A percentile compares a stretch with the other conserved stretches of the same genome.
These are phyloP conservation scores for Galerucella pusilla DNA, from an alignment of 2,888 invertebrate species.

Conservation along the genomic window DNA sequence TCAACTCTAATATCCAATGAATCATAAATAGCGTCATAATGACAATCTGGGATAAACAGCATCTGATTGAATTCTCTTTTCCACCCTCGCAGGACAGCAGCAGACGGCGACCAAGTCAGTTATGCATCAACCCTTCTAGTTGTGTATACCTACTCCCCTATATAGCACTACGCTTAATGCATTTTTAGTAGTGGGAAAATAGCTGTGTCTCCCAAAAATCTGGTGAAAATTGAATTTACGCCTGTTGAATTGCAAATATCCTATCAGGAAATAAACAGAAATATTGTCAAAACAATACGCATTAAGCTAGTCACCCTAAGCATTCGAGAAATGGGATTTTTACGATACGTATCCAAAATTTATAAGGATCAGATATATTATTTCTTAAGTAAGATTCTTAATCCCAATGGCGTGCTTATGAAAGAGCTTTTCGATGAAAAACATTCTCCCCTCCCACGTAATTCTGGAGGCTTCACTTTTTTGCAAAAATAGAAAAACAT, in stretches of 20 bases:
- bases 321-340: too few species aligned
- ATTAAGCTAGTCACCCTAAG: too few species aligned
- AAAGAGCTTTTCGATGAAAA: too few species aligned
- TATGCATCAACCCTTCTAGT: slow-evolving; percentile 52
- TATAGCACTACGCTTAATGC: slow-evolving; percentile 32
- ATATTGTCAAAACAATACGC: neutral
- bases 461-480: too few species aligned
- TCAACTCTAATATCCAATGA: slow-evolving; percentile 53
- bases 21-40: slow-evolving; percentile 60
- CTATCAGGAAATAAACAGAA: neutral
- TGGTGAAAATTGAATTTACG: slow-evolving; percentile 14
- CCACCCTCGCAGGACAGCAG: slow-evolving; percentile 46
- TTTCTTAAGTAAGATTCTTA: too few species aligned
- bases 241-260: slow-evolving; percentile 7
- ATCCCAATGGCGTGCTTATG: too few species aligned
- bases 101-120: slow-evolving; percentile 39
- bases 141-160: slow-evolving; percentile 53
- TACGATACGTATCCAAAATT: too few species aligned
- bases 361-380: too few species aligned
- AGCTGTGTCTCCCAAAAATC: slow-evolving; percentile 23
- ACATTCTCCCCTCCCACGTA: too few species aligned
- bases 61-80: slow-evolving; percentile 59
- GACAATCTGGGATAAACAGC: slow-evolving; percentile 60
- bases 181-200: slow-evolving; percentile 24
- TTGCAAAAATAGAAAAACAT: too few species aligned